Evolutionary conservation across 2,113 vertebrate species (phyloP), one percentile per base, ranked within the genome.

Genomic region (Plecotus auritus): DNA sequence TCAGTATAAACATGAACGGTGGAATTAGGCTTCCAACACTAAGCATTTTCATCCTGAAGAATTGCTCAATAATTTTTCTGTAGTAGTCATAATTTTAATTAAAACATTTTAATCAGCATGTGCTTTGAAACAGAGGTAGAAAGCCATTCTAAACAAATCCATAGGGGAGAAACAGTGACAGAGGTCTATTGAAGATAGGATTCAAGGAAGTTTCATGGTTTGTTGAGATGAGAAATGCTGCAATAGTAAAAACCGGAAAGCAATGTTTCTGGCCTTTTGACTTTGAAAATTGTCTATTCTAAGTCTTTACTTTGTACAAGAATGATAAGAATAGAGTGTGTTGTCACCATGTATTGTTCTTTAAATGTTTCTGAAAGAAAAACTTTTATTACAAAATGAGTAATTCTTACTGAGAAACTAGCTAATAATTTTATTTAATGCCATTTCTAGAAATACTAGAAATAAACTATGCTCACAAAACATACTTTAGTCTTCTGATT

Each of bases 41-140:
- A 97, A 98, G 96, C 69, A 69, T 98, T 97, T 98, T 98, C 97
- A 97, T 97, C 83, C 94, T 92, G 96, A 98, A 98, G 97, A 97
- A 98, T 98, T 98, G 92, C 98, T 98, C 98, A 98, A 96, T 98
- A 97, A 90, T 91, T 96, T 97, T 97, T 97, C 90, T 84, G 0
- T 94, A 97, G 85, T 87, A 80, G 96, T 95, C 97, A 98, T 97
- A 96, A 96, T 97, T 98, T 98, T 98, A 98, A 98, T 98, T 98
- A 98, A 97, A 98, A 95, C 91, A 88, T 96, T 96, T 96, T 97
- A 97, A 98, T 98, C 88, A 92, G 82, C 37, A 6, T 96, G 28
- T 88, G 14, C 95, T 97, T 97, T 96, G 78, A 93, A 66, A 83
- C 56, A 95, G 88, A 77, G 13, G 85, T 56, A 42, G 22, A 88